These are phyloP conservation scores for Scolopax rusticola DNA, from an alignment of 2,797 vertebrate genomes.

Conservation along the genomic window DNA sequence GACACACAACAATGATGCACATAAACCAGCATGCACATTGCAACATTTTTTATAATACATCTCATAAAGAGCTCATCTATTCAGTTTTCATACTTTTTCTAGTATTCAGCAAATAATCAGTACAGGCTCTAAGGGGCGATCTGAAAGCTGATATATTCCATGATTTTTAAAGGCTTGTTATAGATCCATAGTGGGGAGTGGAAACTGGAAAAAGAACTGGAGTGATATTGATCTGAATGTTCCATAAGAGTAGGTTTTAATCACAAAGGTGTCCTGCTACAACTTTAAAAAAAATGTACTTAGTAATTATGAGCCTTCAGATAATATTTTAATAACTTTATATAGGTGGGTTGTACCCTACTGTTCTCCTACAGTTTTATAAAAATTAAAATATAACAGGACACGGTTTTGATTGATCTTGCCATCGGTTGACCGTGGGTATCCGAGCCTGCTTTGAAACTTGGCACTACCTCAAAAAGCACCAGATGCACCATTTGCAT, in stretches of 20 bases:
- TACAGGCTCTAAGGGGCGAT: neutral
- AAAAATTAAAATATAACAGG: neutral
- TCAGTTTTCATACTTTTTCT: neutral
- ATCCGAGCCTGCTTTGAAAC: slow-evolving; percentile 15
- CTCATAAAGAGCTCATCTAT: neutral
- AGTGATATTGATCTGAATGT: neutral
- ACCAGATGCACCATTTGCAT: slow-evolving; percentile 39
- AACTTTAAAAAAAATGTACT: neutral
- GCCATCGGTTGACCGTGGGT: neutral
- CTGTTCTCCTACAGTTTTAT: neutral
- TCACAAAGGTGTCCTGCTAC: neutral
- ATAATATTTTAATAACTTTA: neutral
- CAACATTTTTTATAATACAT: neutral
- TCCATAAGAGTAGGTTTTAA: neutral
- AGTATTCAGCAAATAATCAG: neutral
- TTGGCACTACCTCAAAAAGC: slow-evolving; percentile 27
- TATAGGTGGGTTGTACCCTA: neutral
- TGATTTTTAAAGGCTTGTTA: neutral
- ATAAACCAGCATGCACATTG: neutral
- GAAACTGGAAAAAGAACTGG: neutral
- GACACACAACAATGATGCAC: neutral
- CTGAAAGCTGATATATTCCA: neutral
- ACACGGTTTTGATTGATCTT: neutral
- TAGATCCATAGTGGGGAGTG: rapidly evolving
- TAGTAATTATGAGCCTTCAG: neutral